Conservation (phyloP, 2,797 vertebrate genomes). For the Bryconaethiops microstoma region DNA sequence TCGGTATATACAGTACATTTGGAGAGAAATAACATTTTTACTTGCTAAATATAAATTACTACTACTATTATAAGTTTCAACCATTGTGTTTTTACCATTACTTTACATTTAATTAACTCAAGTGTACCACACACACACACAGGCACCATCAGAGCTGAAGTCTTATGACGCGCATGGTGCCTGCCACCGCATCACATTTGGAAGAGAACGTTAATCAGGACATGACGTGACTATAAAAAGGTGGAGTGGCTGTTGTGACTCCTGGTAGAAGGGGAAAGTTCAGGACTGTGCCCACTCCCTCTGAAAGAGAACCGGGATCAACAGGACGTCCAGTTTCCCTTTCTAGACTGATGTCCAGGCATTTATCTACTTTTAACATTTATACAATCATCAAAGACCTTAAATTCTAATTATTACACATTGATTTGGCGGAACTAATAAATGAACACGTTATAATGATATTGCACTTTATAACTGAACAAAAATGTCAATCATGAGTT, state of each 20-base stretch:
- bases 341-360: too few species aligned
- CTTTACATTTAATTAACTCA: background rate
- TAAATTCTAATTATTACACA: too few species aligned
- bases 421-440: too few species aligned
- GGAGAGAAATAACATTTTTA: conserved; percentile 4
- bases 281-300: background rate
- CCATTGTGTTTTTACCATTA: background rate
- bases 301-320: too few species aligned
- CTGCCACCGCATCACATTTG: background rate
- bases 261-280: background rate
- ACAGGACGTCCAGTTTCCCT: too few species aligned
- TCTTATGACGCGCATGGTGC: background rate
- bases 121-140: background rate
- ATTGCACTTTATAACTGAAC: too few species aligned
- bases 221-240: background rate
- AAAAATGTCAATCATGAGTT: too few species aligned
- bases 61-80: background rate
- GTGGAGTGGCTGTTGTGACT: background rate
- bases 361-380: too few species aligned
- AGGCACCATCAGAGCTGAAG: background rate
- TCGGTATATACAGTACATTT: conserved; percentile 60
- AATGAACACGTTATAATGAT: too few species aligned
- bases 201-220: background rate
- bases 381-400: too few species aligned
- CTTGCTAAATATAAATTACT: conserved; percentile 2